Base-by-base conservation (phyloP, 2,113 vertebrate genomes). In the Pipa parva region DNA sequence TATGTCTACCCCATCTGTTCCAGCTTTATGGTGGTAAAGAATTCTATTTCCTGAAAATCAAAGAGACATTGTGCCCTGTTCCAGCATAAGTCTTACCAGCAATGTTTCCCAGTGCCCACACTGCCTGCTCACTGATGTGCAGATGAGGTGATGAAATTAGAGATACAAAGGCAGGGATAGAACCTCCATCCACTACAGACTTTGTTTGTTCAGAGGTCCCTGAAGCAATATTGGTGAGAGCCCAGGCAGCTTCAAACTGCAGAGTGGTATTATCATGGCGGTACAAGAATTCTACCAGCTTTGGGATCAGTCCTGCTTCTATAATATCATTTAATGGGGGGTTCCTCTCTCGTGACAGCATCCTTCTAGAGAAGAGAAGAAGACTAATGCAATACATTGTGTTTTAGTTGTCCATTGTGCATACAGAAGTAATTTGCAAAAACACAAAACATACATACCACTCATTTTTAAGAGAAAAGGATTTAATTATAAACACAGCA, bases 221-320 rank as follows among this genome's bases (percentile, higher is more conserved):
- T 0, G 93, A 94, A 26, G 94, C 93, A 0, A 98, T 82, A 78
- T 98, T 99, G 1, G 95, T 97, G 10, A 98, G 88, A 3, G 91
- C 90, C 95, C 94, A 98, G 8, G 95, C 93, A 0, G 94, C 91
- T 75, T 98, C 94, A 0, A 97, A 95, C 84, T 98, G 93, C 79
- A 97, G 76, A 7, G 55, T 4, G 0, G 83, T 75, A 3, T 83
- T 79, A 46, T 90, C 78, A 0, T 85, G 74, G 8, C 56, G 69
- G 15, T 64, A 68, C 77, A 97, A 76, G 77, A 98, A 95, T 0
- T 85, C 81, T 62, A 95, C 91, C 75, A 99, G 85, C 52, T 77
- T 84, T 3, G 84, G 78, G 15, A 96, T 78, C 57, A 98, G 78
- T 1, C 93, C 92, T 0, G 88, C 81, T 2, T 91, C 79, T 0